Conservation (phyloP, 2,113 vertebrate species). For the Solea senegalensis region DNA sequence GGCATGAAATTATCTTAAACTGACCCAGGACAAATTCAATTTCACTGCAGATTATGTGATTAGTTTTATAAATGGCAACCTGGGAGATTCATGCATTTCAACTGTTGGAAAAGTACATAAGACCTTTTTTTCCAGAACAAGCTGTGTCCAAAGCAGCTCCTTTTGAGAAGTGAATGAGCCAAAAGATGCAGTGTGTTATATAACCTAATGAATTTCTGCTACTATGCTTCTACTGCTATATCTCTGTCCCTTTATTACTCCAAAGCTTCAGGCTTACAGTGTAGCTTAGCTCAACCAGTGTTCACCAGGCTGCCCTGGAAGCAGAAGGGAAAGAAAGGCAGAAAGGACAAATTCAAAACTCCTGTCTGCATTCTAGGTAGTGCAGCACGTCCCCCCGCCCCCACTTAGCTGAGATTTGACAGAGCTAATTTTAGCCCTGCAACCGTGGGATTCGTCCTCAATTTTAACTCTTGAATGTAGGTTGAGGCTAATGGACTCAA, state of each 20-base stretch:
- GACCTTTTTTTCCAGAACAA: too few species aligned
- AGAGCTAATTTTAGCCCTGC: conserved; percentile 68
- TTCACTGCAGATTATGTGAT: too few species aligned
- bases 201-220: conserved; percentile 1
- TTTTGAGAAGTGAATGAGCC: too few species aligned
- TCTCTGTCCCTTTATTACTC: conserved; percentile 26
- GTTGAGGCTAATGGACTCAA: conserved; percentile 64
- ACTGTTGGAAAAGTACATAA: too few species aligned
- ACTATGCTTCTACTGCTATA: conserved; percentile 10
- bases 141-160: too few species aligned
- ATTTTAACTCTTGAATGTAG: conserved; percentile 77
- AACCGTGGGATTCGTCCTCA: conserved; percentile 75
- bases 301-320: conserved; percentile 56
- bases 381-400: conserved; percentile 20
- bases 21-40: too few species aligned
- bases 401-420: conserved; percentile 47
- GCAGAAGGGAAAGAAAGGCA: conserved; percentile 57
- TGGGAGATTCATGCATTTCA: too few species aligned
- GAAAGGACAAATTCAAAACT: conserved; percentile 62
- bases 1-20: too few species aligned
- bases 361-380: conserved; percentile 41
- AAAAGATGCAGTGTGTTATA: not conserved
- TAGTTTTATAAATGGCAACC: too few species aligned
- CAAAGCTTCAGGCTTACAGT: conserved; percentile 32
- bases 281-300: conserved; percentile 15